Evolutionary conservation across 2,113 vertebrate genomes (phyloP), one percentile per base, ranked within the genome.

Genomic region (Caretta caretta): DNA sequence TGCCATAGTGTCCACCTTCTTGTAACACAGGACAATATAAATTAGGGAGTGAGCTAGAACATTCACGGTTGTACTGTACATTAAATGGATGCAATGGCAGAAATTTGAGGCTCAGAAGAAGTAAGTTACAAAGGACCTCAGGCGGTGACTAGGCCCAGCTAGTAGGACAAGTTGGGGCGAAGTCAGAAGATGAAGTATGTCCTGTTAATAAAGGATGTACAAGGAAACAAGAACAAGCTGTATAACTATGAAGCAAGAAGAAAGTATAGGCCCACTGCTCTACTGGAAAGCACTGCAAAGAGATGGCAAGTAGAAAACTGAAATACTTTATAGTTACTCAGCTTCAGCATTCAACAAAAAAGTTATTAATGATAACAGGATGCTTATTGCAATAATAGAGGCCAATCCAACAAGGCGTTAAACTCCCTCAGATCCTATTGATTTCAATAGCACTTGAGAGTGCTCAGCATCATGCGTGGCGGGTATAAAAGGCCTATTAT

Each of bases 1-100:
- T 56, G 0, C 38, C 0, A 0, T 10, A 90, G 42, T 5, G 20
- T 38, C n/a, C 69, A n/a, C 69, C 17, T n/a, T 22, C 10, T 75
- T 75, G 19, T 75, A 42, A 75, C 38, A 38, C 35, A 22, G 69
- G 69, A 75, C 19, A 42, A 20, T n/a, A 24, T 75, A 75, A 19
- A 75, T 24, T 75, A 42, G n/a, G 69, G 10, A 75, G 69, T 75
- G 10, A 75, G 8, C 69, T 75, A n/a, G 20, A 75, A 42, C 69
- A 75, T 19, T 72, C 19, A 75, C 10, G 20, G n/a, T 38, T 22
- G 69, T n/a, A 19, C 25, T 0, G 0, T n/a, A 48, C 31, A 49
- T 75, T n/a, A 42, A 35, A 35, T 62, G 59, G 29, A 35, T 16
- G 59, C 59, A 31, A 62, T 62, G 59, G 13, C 29, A 62, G 59